Evolutionary conservation across 2,113 vertebrate genomes (phyloP).

Genomic region (Chlorodrepanis virens): DNA sequence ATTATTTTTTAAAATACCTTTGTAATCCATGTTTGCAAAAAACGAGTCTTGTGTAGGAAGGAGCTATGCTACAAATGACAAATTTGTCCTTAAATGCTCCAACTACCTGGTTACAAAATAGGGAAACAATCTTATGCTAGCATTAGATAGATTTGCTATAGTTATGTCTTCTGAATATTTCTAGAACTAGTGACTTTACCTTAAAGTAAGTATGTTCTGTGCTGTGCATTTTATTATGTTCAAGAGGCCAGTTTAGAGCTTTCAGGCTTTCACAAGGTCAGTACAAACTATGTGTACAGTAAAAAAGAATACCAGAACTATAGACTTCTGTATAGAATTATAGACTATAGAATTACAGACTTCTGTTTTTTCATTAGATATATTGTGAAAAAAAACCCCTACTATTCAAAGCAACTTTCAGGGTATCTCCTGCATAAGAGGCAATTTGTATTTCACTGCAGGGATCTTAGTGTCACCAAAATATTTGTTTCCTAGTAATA

Average conservation of each 20-base stretch:
- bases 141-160: background rate
- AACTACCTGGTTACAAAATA: background rate
- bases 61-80: background rate
- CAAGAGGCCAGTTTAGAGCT: background rate
- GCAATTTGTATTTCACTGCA: background rate
- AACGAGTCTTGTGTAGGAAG: background rate
- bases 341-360: background rate
- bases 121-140: background rate
- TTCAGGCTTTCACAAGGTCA: background rate
- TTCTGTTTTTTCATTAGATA: background rate
- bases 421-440: background rate
- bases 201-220: background rate
- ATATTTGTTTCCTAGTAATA: background rate
- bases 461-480: background rate
- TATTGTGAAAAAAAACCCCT: rapidly evolving
- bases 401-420: background rate
- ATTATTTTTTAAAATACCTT: background rate
- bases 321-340: no score
- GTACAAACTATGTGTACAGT: background rate
- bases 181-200: background rate
- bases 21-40: background rate
- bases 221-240: background rate
- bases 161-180: background rate
- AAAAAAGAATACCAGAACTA: background rate
- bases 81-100: background rate